Evolutionary conservation across 1,140 invertebrate genomes (phyloP), one percentile per base, ranked within the genome.

Genomic region (Drosophila saltans): DNA sequence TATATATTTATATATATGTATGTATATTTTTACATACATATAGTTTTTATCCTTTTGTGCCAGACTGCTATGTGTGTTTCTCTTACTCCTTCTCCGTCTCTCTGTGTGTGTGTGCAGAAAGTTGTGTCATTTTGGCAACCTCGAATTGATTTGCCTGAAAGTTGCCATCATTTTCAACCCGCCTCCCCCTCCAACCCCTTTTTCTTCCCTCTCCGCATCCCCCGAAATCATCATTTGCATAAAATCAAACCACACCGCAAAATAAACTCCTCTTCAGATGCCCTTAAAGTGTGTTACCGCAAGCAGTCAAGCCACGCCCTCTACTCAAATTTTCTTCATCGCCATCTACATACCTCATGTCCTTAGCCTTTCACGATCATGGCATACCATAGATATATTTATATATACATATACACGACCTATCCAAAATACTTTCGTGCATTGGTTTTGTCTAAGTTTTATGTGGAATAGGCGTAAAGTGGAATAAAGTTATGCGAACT

Each of bases 241-340:
- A 88, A 86, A 88, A 83, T 83, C 83, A 88, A 88, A 88, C 81
- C 83, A 72, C 72, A 88, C 72, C 81, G 72, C 74, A 82, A 86
- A 86, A 86, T 88, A 82, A 86, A 86, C 83, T 88, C 66, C 56
- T 69, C 56, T 71, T 58, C 45, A 58, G 82, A 66, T 63, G 66
- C 70, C 64, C 72, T 61, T 66, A 56, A 61, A 43, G 41, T 57
- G 60, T 52, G 55, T 48, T 64, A 61, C 57, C 74, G 57, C 76
- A 60, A 70, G 76, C 60, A 60, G 26, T 64, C 55, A 45, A 24
- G 24, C 66, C 74, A 65, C 74, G 74, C 74, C 73, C 74, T 70
- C 60, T 33, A 75, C 73, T 75, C 72, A 58, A 61, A 28, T 52
- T 11, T 26, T 24, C 58, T 5, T 9, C 43, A 30, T 8, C n/a